Conservation (phyloP, 2,113 vertebrate species). For the Atractosteus spatula region DNA sequence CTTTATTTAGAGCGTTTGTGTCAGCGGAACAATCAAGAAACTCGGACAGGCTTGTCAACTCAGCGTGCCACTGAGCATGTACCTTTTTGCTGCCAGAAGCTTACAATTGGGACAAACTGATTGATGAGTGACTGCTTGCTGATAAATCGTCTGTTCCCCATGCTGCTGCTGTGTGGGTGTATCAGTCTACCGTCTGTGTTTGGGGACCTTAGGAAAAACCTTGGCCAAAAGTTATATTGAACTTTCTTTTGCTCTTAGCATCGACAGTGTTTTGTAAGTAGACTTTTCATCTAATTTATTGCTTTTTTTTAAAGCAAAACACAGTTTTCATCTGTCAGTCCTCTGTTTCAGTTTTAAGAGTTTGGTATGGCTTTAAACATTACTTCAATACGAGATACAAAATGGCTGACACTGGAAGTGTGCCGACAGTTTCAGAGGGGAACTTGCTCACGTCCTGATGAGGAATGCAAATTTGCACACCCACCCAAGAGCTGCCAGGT, state of each 20-base stretch:
- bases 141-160: constrained; percentile 52
- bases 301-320: constrained; percentile 22
- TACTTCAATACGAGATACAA: constrained; percentile 88
- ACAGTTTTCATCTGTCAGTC: constrained; percentile 9
- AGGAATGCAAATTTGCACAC: constrained; percentile 98
- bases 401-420: constrained; percentile 94
- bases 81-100: constrained; percentile 56
- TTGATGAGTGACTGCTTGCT: constrained; percentile 69
- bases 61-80: constrained; percentile 66
- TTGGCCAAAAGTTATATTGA: constrained; percentile 21
- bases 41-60: constrained; percentile 37
- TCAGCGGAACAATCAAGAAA: constrained; percentile 45
- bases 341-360: constrained; percentile 32
- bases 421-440: constrained; percentile 95
- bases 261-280: constrained; percentile 10
- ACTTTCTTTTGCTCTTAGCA: neutral
- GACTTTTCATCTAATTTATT: neutral
- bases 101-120: constrained; percentile 68
- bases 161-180: constrained; percentile 51
- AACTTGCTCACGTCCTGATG: constrained; percentile 91
- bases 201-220: constrained; percentile 25
- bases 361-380: constrained; percentile 89
- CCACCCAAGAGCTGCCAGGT: constrained; percentile 96
- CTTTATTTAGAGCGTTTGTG: constrained; percentile 50
- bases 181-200: constrained; percentile 22